Evolutionary conservation across 2,113 vertebrate genomes (phyloP).

Genomic region (Calidris pygmaea): DNA sequence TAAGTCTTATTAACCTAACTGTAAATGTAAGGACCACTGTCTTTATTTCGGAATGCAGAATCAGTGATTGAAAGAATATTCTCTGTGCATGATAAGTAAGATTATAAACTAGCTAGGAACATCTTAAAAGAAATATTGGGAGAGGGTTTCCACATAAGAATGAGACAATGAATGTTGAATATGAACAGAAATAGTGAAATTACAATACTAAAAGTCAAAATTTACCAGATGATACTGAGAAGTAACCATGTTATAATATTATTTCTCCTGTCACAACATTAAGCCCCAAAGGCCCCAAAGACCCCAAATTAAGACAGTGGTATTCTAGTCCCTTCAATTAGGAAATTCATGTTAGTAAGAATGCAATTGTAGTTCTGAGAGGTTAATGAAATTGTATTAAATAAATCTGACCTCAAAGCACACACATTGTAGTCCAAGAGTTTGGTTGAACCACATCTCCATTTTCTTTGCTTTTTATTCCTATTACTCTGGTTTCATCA

Average conservation of each 20-base stretch:
- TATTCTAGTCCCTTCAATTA: background rate
- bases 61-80: background rate
- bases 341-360: background rate
- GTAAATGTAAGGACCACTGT: background rate
- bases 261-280: background rate
- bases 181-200: background rate
- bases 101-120: background rate
- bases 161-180: background rate
- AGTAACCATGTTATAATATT: background rate
- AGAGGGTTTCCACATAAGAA: background rate
- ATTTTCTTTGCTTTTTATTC: background rate
- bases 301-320: background rate
- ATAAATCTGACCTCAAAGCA: background rate
- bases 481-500: background rate
- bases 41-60: conserved; percentile 24
- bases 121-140: background rate
- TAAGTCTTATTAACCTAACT: background rate
- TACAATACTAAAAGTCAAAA: background rate
- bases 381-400: background rate
- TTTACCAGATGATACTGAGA: background rate
- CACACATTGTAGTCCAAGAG: background rate
- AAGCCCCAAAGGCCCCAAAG: background rate
- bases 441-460: background rate
- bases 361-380: background rate
- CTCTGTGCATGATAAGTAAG: background rate